Conservation (phyloP, 2,797 vertebrate species). For the Sebastes jordani region DNA sequence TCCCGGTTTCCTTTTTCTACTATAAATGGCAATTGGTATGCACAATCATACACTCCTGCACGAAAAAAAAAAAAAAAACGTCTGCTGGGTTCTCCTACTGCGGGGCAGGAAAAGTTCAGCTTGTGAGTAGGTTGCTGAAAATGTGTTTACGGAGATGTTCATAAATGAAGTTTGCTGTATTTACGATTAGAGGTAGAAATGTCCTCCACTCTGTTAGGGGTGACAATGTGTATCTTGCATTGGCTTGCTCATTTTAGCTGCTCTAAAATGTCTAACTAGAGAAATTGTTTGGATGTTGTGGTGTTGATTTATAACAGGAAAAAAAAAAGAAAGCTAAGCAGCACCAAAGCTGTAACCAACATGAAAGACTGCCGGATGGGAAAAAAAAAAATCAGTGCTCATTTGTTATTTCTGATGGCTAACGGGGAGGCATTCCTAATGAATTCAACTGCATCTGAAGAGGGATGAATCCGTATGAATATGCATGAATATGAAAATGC, state of each 20-base stretch:
- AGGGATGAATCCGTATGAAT: constrained; percentile 69
- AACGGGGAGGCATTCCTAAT: constrained; percentile 61
- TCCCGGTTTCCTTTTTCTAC: not conserved
- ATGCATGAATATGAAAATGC: constrained; percentile 75
- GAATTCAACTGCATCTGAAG: constrained; percentile 64
- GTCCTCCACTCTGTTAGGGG: not conserved
- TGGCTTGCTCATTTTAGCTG: not conserved
- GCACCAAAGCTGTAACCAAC: constrained; percentile 22
- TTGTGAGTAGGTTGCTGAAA: constrained; percentile 16
- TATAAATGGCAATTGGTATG: constrained; percentile 42
- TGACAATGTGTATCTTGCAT: not conserved
- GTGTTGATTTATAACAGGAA: not conserved
- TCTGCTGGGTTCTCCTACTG: constrained; percentile 30
- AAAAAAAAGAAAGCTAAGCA: not conserved
- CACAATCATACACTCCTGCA: constrained; percentile 2
- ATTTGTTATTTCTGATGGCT: constrained; percentile 56
- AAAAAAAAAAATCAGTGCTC: constrained; percentile 10
- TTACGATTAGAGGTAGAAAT: not conserved
- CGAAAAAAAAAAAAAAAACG: not conserved
- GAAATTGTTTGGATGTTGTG: not conserved
- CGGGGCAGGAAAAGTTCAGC: constrained; percentile 23
- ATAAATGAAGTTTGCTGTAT: constrained; percentile 6
- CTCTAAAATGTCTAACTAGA: not conserved
- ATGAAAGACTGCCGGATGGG: constrained; percentile 18
- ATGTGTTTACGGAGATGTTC: constrained; percentile 22